phyloP scores from a whole-genome alignment of 2,797 vertebrate species.

The Sardinella longiceps region DNA sequence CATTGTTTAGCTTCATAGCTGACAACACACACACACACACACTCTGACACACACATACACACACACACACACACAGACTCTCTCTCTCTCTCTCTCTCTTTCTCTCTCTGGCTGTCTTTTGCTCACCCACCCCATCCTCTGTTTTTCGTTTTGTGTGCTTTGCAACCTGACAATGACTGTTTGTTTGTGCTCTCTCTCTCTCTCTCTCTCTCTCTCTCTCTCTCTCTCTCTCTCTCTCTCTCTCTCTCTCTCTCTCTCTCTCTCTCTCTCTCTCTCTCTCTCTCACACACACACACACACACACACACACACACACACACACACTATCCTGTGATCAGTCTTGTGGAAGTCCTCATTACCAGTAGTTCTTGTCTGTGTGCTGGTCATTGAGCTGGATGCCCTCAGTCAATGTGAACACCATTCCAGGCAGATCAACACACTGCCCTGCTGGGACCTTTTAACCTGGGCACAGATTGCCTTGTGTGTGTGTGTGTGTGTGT shows the following conservation, averaged over 20 bases:
- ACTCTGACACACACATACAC: not conserved
- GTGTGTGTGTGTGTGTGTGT: slow-evolving; percentile 47
- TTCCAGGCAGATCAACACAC: not conserved
- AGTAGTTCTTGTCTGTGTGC: not conserved
- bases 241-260: not conserved
- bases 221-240: not conserved
- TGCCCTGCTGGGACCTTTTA: not conserved
- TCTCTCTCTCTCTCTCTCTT: too few relatives aligned
- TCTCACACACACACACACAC: not conserved
- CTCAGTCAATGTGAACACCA: slow-evolving; percentile 8
- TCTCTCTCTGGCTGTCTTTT: too few relatives aligned
- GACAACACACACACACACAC: not conserved
- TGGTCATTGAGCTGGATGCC: not conserved
- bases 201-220: not conserved
- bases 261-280: not conserved
- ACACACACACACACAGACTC: too few relatives aligned
- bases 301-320: slow-evolving; percentile 19
- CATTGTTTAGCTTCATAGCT: not conserved
- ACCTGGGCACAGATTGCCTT: slow-evolving; percentile 32
- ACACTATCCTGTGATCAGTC: slow-evolving; percentile 24
- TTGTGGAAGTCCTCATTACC: slow-evolving; percentile 5
- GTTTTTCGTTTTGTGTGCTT: not conserved
- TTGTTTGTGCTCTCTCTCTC: not conserved
- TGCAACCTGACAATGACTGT: too few relatives aligned
- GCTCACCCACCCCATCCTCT: too few relatives aligned